A percentile compares a stretch with the other conserved stretches of the same genome.
Evolutionary conservation across 1,140 invertebrate genomes (phyloP).

Genomic region (Coenobita brevimanus): DNA sequence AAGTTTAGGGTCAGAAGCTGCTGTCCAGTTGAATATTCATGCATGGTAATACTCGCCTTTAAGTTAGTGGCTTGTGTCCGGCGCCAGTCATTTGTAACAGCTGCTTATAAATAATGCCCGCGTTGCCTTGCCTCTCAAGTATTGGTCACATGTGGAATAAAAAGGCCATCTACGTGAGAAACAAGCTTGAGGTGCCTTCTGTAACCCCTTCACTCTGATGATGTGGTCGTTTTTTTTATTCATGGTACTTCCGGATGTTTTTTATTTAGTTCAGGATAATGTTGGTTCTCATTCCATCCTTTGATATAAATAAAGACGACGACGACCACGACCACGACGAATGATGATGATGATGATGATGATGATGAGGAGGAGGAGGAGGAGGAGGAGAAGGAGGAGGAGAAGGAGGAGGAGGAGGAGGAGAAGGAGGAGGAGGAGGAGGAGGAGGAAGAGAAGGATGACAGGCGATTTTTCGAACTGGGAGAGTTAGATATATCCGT

Average conservation of each 20-base stretch:
- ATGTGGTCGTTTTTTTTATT: no score
- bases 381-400: neutral
- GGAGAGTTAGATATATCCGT: no score
- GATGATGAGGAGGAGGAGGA: no score
- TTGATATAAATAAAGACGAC: neutral
- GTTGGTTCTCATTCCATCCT: no score
- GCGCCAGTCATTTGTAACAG: constrained; percentile 52
- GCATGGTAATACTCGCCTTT: constrained; percentile 49
- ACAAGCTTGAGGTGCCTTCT: no score
- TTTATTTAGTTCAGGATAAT: no score
- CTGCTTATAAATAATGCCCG: constrained; percentile 19
- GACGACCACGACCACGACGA: neutral
- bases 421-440: neutral
- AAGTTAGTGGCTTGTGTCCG: constrained; percentile 48
- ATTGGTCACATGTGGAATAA: no score
- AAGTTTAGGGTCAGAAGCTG: constrained; percentile 41
- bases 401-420: neutral
- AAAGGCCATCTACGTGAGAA: no score
- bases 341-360: no score
- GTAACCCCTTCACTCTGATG: no score
- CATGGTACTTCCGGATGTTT: neutral
- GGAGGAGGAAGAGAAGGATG: neutral
- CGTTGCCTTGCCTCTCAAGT: neutral
- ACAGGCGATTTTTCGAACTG: no score
- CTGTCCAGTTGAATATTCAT: constrained; percentile 49